These are phyloP conservation scores for Brachypalpus laphriformis DNA, from an alignment of 2,888 invertebrate species.

Conservation along the genomic window DNA sequence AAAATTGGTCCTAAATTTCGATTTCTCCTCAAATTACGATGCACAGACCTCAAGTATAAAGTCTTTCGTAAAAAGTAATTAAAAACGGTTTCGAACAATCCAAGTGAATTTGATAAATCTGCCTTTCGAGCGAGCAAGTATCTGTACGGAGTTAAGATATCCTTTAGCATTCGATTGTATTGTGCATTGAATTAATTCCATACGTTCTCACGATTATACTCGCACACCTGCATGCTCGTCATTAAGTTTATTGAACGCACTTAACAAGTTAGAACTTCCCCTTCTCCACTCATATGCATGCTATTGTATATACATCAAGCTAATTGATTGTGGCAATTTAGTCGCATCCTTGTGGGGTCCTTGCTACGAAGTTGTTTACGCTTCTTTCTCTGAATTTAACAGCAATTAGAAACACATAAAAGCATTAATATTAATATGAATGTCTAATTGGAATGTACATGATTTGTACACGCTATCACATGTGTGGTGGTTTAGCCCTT, in stretches of 20 bases:
- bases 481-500: conserved; percentile 22
- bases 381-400: conserved; percentile 49
- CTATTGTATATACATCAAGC: neutral
- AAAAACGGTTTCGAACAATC: too few species aligned
- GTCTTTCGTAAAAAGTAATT: too few species aligned
- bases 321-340: conserved; percentile 50
- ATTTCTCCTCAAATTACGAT: too few species aligned
- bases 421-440: conserved; percentile 59
- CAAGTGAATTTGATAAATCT: too few species aligned
- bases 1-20: too few species aligned
- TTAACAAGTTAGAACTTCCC: conserved; percentile 1
- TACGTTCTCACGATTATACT: too few species aligned
- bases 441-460: conserved; percentile 59
- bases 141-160: too few species aligned
- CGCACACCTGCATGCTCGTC: neutral
- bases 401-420: conserved; percentile 57
- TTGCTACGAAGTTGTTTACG: conserved; percentile 7
- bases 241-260: conserved; percentile 13
- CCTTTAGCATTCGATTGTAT: too few species aligned
- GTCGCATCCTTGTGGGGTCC: conserved; percentile 22
- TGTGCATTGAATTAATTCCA: too few species aligned
- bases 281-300: neutral
- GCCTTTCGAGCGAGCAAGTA: too few species aligned
- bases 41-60: too few species aligned
- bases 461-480: conserved; percentile 42